Evolutionary conservation across 2,888 invertebrate genomes (phyloP).

Genomic region (Allacma fusca): DNA sequence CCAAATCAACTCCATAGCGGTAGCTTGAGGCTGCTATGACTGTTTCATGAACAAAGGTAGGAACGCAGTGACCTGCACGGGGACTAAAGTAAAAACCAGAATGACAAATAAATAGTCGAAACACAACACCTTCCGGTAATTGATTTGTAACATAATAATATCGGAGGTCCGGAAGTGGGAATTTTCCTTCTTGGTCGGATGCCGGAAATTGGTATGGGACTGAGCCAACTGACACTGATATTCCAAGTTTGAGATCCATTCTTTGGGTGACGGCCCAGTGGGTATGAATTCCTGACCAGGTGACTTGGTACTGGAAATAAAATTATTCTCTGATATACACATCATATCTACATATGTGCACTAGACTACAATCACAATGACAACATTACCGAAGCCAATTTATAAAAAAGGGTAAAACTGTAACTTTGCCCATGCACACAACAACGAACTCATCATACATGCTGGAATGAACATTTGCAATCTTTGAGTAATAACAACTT

Average conservation of each 20-base stretch:
- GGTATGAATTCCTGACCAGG: conserved; percentile 46
- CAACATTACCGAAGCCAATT: too few species aligned
- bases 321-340: not conserved
- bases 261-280: conserved; percentile 49
- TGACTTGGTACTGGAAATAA: conserved; percentile 31
- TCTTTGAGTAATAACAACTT: too few species aligned
- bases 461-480: too few species aligned
- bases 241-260: conserved; percentile 56
- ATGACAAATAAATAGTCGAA: conserved; percentile 55
- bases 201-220: conserved; percentile 56
- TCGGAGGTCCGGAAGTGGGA: conserved; percentile 50
- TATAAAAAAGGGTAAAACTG: too few species aligned
- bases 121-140: conserved; percentile 7
- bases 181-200: conserved; percentile 50
- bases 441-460: too few species aligned
- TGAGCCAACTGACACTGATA: conserved; percentile 51
- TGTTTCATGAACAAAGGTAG: conserved; percentile 53
- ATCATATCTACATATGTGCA: too few species aligned
- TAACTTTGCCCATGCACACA: too few species aligned
- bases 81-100: conserved; percentile 58
- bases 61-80: conserved; percentile 53
- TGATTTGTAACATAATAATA: conserved; percentile 52
- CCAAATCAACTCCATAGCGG: conserved; percentile 52
- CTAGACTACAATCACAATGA: too few species aligned
- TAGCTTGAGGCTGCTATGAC: conserved; percentile 54